phyloP scores from a whole-genome alignment of 1,140 invertebrate species.

The Megalonaias nervosa region DNA sequence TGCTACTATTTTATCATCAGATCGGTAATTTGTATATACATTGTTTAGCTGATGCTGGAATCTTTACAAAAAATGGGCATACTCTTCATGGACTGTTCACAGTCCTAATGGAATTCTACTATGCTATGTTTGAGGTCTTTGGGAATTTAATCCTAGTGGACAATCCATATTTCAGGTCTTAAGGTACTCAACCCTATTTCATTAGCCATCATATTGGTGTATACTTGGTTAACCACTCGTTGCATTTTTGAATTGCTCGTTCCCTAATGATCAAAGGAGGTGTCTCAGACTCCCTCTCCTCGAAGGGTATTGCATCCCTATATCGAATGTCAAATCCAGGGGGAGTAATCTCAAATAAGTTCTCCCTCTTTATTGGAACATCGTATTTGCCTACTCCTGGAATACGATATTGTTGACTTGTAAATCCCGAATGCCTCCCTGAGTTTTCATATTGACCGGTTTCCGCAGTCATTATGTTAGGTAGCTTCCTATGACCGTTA shows the following conservation, averaged over 20 bases:
- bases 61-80: no score
- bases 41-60: no score
- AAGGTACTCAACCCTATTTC: no score
- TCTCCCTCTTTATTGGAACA: constrained; percentile 9
- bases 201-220: neutral
- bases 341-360: constrained; percentile 34
- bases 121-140: no score
- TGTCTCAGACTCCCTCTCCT: constrained; percentile 34
- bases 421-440: neutral
- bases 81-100: no score
- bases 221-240: constrained; percentile 33
- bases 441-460: neutral
- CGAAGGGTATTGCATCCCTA: constrained; percentile 15
- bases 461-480: constrained; percentile 23
- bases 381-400: constrained; percentile 32
- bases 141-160: no score
- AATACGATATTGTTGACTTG: constrained; percentile 16
- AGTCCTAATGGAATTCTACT: no score
- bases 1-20: no score
- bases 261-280: constrained; percentile 30
- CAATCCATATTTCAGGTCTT: no score
- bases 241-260: constrained; percentile 31
- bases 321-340: constrained; percentile 35
- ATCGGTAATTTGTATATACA: no score
- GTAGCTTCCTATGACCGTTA: constrained; percentile 10